A percentile compares a stretch with the other conserved stretches of the same genome.
Conservation (phyloP, 2,888 invertebrate species). For the Xylocampa areola region DNA sequence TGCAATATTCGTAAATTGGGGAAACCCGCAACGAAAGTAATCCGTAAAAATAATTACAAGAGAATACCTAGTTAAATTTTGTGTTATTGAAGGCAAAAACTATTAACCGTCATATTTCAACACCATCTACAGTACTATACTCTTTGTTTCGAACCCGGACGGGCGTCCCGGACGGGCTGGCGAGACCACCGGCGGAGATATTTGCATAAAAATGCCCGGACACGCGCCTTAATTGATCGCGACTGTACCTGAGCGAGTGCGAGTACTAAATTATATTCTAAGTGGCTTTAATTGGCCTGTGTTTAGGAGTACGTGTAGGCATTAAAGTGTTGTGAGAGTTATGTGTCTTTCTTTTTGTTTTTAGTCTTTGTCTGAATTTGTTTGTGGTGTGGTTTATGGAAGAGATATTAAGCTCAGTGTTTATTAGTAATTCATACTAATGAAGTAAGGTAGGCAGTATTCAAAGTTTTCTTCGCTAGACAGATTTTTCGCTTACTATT, state of each 20-base stretch:
- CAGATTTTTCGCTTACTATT: too few species aligned
- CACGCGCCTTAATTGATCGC: constrained; percentile 84
- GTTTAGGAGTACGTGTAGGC: constrained; percentile 49
- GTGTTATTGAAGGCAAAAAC: constrained; percentile 17
- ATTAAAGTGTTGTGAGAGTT: constrained; percentile 21
- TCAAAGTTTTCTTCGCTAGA: too few species aligned
- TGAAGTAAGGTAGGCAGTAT: too few species aligned
- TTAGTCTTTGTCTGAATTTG: constrained; percentile 4
- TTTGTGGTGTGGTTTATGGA: constrained; percentile 4
- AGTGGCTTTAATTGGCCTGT: constrained; percentile 53
- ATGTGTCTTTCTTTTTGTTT: neutral
- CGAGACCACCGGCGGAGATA: constrained; percentile 62
- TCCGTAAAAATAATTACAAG: too few species aligned
- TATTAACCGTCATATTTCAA: too few species aligned
- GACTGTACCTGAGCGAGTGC: constrained; percentile 55
- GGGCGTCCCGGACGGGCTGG: constrained; percentile 18
- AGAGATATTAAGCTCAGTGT: neutral
- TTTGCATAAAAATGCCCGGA: constrained; percentile 86
- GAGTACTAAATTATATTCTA: constrained; percentile 57
- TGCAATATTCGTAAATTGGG: too few species aligned
- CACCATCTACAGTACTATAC: constrained; percentile 1
- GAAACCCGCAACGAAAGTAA: too few species aligned
- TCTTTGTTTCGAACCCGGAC: constrained; percentile 39
- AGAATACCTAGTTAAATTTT: too few species aligned
- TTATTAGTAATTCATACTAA: too few species aligned